Evolutionary conservation across 2,888 invertebrate species (phyloP).

Genomic region (Cataglyphis rosenhaueri): DNA sequence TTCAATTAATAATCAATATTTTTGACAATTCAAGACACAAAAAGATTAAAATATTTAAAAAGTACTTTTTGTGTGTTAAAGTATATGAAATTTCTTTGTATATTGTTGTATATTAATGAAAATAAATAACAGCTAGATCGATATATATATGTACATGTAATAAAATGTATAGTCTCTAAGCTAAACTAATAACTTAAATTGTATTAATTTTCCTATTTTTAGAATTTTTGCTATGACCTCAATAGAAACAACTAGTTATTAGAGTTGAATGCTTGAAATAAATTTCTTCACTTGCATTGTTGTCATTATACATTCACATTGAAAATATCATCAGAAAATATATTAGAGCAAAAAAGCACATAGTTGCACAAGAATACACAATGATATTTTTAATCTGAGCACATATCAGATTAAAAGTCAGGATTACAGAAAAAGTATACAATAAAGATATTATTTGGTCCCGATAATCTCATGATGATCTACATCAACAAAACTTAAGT

Average conservation of each 20-base stretch:
- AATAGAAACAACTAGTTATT: neutral
- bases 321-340: neutral
- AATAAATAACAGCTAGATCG: constrained; percentile 56
- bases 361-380: neutral
- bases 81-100: constrained; percentile 31
- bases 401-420: neutral
- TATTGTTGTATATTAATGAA: constrained; percentile 24
- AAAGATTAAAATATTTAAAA: neutral
- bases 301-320: neutral
- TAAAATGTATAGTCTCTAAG: constrained; percentile 43
- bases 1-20: neutral
- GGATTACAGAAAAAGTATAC: neutral
- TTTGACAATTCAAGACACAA: neutral
- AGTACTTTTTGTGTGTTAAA: neutral
- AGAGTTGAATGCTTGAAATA: neutral
- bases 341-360: neutral
- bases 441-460: neutral
- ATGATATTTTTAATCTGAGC: neutral
- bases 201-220: neutral
- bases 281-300: neutral
- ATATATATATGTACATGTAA: constrained; percentile 32
- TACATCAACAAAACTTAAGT: neutral
- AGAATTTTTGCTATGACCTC: neutral
- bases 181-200: neutral
- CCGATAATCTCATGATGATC: neutral